Percentiles rank a stretch among this genome's conserved stretches.
These are phyloP conservation scores for Azemiops feae DNA, from an alignment of 2,113 vertebrate genomes.

Conservation along the genomic window DNA sequence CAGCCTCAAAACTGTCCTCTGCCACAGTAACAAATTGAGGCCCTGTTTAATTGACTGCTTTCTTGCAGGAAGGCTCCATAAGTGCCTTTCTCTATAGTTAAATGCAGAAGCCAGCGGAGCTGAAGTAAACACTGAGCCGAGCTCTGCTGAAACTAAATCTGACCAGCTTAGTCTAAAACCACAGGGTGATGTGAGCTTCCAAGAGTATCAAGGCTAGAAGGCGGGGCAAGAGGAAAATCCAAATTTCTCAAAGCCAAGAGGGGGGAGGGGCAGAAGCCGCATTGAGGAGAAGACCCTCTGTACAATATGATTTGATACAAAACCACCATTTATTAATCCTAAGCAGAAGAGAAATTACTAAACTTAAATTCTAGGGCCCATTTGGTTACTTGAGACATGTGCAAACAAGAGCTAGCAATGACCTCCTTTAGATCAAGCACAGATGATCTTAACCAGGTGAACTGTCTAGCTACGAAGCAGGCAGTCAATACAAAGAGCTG, in stretches of 20 bases:
- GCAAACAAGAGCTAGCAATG: slow-evolving; percentile 14
- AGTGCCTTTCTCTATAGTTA: neutral
- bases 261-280: neutral
- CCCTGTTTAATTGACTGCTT: neutral
- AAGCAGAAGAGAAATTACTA: neutral
- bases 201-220: neutral
- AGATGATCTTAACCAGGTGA: neutral
- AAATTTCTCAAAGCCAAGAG: neutral
- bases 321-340: slow-evolving; percentile 6
- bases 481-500: neutral
- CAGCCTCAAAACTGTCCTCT: neutral
- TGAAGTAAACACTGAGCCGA: slow-evolving; percentile 16
- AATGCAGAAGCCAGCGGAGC: neutral
- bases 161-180: neutral
- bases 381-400: neutral
- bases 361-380: neutral
- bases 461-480: slow-evolving; percentile 12
- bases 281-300: slow-evolving; percentile 7
- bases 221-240: neutral
- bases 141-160: slow-evolving; percentile 4
- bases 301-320: slow-evolving; percentile 48
- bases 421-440: neutral
- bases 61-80: neutral
- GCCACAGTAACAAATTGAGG: neutral
- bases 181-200: neutral